Evolutionary conservation across 2,888 invertebrate species (phyloP).

Genomic region (Drosophila merina): DNA sequence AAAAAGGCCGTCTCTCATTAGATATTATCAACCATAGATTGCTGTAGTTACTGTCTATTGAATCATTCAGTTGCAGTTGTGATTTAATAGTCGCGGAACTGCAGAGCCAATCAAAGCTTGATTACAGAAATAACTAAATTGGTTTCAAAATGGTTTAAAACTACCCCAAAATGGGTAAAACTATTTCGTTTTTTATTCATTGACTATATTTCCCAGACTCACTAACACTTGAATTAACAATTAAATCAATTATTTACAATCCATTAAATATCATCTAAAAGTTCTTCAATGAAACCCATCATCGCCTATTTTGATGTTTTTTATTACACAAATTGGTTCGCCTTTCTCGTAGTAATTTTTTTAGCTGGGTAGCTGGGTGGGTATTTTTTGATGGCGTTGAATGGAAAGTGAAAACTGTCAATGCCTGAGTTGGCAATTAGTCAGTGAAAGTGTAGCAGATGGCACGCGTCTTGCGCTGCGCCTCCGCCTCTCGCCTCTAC

Average conservation of each 20-base stretch:
- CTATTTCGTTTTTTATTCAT: neutral
- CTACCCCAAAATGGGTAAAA: neutral
- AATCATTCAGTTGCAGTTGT: slow-evolving; percentile 50
- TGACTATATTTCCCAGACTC: too few relatives aligned
- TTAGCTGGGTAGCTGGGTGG: slow-evolving; percentile 2
- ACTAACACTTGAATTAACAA: neutral
- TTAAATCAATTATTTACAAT: neutral
- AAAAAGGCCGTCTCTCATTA: slow-evolving; percentile 16
- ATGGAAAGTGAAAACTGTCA: slow-evolving; percentile 70
- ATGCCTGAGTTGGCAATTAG: slow-evolving; percentile 58
- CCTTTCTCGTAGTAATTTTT: slow-evolving; percentile 31
- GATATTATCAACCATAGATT: slow-evolving; percentile 45
- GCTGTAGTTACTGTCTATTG: slow-evolving; percentile 48
- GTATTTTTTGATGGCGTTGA: slow-evolving; percentile 35
- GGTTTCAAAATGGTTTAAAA: neutral
- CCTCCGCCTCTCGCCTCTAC: neutral
- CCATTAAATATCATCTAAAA: neutral
- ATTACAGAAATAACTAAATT: slow-evolving; percentile 6
- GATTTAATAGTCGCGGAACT: slow-evolving; percentile 34
- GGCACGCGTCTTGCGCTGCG: slow-evolving; percentile 30
- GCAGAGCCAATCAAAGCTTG: slow-evolving; percentile 24
- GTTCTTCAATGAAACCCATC: neutral
- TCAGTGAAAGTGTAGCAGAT: slow-evolving; percentile 64
- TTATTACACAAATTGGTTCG: slow-evolving; percentile 36
- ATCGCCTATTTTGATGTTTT: slow-evolving; percentile 20